Percentiles rank a stretch among this genome's conserved stretches.
Evolutionary conservation across 2,888 invertebrate genomes (phyloP).

Genomic region (Synergus japonicus): DNA sequence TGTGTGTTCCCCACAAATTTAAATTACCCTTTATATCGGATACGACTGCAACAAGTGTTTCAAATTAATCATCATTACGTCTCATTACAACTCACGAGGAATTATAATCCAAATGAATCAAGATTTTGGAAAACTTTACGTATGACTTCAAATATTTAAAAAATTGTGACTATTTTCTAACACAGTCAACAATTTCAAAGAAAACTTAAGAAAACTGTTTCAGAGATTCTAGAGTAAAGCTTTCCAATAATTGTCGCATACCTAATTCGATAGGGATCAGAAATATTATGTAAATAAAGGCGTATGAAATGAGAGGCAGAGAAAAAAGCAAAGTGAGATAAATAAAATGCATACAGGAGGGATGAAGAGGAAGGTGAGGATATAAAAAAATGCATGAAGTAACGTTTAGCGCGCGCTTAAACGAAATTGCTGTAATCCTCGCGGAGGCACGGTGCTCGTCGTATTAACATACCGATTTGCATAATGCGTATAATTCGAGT

Average conservation of each 20-base stretch:
- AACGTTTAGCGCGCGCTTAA: conserved; percentile 67
- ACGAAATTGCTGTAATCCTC: conserved; percentile 74
- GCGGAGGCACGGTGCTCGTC: conserved; percentile 52
- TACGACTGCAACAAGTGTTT: conserved; percentile 24
- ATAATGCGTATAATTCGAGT: conserved; percentile 77
- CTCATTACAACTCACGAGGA: background rate
- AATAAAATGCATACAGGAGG: conserved; percentile 44
- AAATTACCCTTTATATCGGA: background rate
- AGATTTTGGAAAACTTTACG: background rate
- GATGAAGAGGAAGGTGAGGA: conserved; percentile 35
- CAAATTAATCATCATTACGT: conserved; percentile 2
- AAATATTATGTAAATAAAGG: conserved; percentile 74
- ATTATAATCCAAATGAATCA: background rate
- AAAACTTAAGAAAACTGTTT: too few species aligned
- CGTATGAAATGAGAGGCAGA: conserved; percentile 43
- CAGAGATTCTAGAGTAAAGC: background rate
- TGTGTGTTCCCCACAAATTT: background rate
- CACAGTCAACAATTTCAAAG: background rate
- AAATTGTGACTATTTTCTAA: too few species aligned
- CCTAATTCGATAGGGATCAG: conserved; percentile 61
- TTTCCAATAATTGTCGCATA: background rate
- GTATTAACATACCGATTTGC: conserved; percentile 76
- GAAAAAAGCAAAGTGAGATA: conserved; percentile 35
- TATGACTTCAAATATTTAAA: background rate
- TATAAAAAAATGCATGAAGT: conserved; percentile 51